Conservation (phyloP, 2,113 vertebrate species). For the Platanista minor region DNA sequence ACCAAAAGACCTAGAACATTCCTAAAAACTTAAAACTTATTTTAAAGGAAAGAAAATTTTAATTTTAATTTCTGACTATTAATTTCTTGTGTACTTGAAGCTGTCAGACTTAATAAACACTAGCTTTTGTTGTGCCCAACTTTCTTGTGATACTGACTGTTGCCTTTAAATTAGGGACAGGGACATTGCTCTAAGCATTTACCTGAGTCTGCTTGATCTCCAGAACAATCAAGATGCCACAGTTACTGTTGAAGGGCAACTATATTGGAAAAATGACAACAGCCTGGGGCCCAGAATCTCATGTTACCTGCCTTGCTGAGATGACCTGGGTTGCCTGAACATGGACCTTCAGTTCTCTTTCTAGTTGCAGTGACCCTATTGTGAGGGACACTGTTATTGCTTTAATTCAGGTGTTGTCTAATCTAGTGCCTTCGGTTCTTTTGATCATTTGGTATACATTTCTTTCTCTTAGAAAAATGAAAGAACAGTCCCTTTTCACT, state of each 20-base stretch:
- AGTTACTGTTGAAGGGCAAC: neutral
- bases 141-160: neutral
- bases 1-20: neutral
- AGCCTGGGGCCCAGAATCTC: neutral
- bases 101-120: neutral
- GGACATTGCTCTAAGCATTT: neutral
- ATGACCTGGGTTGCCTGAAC: neutral
- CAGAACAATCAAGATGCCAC: neutral
- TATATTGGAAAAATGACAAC: neutral
- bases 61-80: neutral
- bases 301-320: neutral
- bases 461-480: neutral
- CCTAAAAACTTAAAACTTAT: neutral
- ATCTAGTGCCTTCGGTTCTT: neutral
- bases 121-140: neutral
- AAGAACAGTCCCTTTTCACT: neutral
- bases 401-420: neutral
- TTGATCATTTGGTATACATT: neutral
- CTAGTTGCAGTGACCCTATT: neutral
- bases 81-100: neutral
- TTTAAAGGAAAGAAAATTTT: neutral
- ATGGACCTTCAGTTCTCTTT: neutral
- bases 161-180: neutral
- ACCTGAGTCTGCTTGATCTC: neutral
- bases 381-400: neutral